These are phyloP conservation scores for human DNA, from an alignment of 2,113 vertebrate genomes.

Conservation along the genomic window DNA sequence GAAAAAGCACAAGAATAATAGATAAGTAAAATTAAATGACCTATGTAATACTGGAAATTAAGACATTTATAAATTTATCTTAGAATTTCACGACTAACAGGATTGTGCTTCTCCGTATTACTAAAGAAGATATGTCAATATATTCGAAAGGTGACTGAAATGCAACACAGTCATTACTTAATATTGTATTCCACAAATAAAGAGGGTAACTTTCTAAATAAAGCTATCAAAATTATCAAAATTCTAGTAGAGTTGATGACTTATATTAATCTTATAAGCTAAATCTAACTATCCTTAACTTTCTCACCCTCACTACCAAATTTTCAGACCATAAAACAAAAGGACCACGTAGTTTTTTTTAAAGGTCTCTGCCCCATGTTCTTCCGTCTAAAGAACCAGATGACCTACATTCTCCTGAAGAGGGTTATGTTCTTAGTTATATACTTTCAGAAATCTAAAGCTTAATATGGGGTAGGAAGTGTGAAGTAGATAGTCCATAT, in stretches of 20 bases:
- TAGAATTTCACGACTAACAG: neutral
- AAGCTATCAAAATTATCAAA: neutral
- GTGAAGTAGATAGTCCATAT: neutral
- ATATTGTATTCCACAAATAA: neutral
- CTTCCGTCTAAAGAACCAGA: neutral
- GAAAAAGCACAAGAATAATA: neutral
- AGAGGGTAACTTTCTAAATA: neutral
- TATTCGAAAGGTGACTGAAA: neutral
- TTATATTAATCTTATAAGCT: neutral
- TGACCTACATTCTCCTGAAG: neutral
- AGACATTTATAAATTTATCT: neutral
- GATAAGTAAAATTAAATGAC: neutral
- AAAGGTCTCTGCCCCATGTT: neutral
- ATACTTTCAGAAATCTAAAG: neutral
- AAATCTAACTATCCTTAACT: conserved; percentile 3
- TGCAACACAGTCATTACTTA: neutral
- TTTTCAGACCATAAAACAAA: neutral
- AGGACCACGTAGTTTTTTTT: neutral
- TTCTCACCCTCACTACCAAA: neutral
- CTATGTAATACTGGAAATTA: neutral
- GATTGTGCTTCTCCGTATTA: neutral
- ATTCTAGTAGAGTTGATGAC: neutral
- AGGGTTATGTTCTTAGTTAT: neutral
- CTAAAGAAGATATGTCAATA: neutral
- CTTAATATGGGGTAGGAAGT: neutral